A percentile compares a stretch with the other conserved stretches of the same genome.
These are phyloP conservation scores for Bucorvus abyssinicus DNA, from an alignment of 2,797 vertebrate genomes.

Conservation along the genomic window DNA sequence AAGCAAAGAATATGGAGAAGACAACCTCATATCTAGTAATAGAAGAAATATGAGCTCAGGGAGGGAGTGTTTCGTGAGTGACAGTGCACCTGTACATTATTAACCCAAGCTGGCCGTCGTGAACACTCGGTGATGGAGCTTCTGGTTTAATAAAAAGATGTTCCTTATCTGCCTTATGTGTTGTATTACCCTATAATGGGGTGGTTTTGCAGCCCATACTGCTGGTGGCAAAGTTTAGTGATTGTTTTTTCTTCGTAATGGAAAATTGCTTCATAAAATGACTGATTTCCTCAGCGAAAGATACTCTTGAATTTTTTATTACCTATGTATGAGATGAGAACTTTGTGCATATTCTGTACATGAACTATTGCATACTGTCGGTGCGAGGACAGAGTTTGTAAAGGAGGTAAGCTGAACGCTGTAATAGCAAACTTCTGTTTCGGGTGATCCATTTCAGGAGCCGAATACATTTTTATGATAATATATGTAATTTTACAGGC, in stretches of 20 bases:
- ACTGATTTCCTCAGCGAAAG: background rate
- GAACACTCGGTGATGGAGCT: background rate
- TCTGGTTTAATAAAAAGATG: background rate
- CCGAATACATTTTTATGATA: background rate
- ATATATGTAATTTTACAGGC: background rate
- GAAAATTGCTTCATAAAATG: background rate
- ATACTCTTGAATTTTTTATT: background rate
- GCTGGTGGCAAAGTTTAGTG: background rate
- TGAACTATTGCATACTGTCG: background rate
- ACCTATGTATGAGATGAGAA: background rate
- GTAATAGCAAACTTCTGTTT: background rate
- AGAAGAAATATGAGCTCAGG: background rate
- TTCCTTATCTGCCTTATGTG: background rate
- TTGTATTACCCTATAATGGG: background rate
- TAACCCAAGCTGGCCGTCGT: background rate
- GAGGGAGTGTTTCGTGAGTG: background rate
- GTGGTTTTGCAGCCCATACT: background rate
- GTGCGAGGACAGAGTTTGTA: background rate
- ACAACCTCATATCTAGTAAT: background rate
- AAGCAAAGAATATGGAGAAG: background rate
- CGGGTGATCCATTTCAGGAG: background rate
- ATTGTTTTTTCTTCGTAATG: background rate
- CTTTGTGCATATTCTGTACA: background rate
- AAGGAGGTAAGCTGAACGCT: background rate
- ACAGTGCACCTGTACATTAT: background rate